A percentile compares a stretch with the other conserved stretches of the same genome.
phyloP scores from a whole-genome alignment of 2,888 invertebrate genomes.

The Diarsia rubi region DNA sequence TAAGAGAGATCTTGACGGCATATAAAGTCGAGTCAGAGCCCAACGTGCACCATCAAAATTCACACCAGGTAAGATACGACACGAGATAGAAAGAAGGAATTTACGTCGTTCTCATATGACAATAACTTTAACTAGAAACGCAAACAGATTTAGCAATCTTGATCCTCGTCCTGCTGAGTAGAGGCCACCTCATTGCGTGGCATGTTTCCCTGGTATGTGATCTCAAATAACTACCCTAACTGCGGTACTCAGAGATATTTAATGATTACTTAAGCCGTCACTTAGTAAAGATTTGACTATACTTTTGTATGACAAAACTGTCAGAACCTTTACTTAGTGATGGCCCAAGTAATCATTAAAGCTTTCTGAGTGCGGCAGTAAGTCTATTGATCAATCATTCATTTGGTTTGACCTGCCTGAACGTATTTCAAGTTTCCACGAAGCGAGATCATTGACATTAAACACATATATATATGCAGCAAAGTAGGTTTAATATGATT shows the following conservation, averaged over 20 bases:
- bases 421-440: background rate
- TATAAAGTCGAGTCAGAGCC: no score
- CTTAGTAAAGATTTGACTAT: no score
- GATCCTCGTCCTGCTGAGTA: background rate
- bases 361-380: no score
- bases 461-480: background rate
- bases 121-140: background rate
- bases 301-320: no score
- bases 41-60: no score
- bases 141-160: background rate
- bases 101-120: background rate
- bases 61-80: no score
- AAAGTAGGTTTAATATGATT: slow-evolving; percentile 20
- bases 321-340: no score
- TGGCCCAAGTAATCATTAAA: no score
- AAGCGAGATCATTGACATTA: slow-evolving; percentile 20
- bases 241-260: no score
- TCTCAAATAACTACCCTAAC: background rate
- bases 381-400: background rate
- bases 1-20: no score
- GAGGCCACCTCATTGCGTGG: background rate
- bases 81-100: background rate
- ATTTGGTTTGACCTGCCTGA: background rate
- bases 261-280: no score
- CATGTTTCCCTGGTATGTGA: background rate